These are phyloP conservation scores for Caprella mutica DNA, from an alignment of 2,888 invertebrate species.

Conservation along the genomic window DNA sequence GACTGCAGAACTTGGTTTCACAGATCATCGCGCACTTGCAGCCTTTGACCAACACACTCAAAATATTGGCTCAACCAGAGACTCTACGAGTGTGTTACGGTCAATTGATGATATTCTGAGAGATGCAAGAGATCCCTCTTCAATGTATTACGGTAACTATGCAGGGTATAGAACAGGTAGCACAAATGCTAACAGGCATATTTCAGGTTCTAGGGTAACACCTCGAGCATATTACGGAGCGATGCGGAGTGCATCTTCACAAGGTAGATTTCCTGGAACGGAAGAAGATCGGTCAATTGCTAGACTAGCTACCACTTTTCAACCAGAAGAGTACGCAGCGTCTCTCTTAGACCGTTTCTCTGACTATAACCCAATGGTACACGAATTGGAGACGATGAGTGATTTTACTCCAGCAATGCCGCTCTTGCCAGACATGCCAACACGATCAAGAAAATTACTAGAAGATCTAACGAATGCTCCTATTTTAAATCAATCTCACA, in stretches of 20 bases:
- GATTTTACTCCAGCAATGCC: conserved; percentile 49
- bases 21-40: conserved; percentile 35
- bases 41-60: conserved; percentile 18
- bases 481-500: conserved; percentile 39
- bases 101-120: conserved; percentile 42
- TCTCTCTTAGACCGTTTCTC: conserved; percentile 42
- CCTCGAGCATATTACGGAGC: conserved; percentile 31
- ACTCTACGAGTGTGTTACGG: conserved; percentile 40
- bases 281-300: conserved; percentile 45
- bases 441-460: conserved; percentile 46
- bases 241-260: conserved; percentile 33
- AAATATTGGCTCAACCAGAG: conserved; percentile 18
- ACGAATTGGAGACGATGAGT: conserved; percentile 40
- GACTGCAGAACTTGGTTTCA: conserved; percentile 39
- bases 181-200: conserved; percentile 33
- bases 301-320: conserved; percentile 44
- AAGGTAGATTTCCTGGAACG: conserved; percentile 36
- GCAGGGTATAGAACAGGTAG: conserved; percentile 34
- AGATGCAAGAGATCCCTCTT: conserved; percentile 32
- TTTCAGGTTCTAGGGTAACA: conserved; percentile 21
- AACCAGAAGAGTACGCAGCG: conserved; percentile 43
- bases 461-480: conserved; percentile 44
- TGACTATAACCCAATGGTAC: conserved; percentile 43
- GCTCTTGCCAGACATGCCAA: conserved; percentile 48
- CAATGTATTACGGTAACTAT: conserved; percentile 34